Evolutionary conservation across 1,140 invertebrate genomes (phyloP).

Genomic region (Rhynchophorus ferrugineus): DNA sequence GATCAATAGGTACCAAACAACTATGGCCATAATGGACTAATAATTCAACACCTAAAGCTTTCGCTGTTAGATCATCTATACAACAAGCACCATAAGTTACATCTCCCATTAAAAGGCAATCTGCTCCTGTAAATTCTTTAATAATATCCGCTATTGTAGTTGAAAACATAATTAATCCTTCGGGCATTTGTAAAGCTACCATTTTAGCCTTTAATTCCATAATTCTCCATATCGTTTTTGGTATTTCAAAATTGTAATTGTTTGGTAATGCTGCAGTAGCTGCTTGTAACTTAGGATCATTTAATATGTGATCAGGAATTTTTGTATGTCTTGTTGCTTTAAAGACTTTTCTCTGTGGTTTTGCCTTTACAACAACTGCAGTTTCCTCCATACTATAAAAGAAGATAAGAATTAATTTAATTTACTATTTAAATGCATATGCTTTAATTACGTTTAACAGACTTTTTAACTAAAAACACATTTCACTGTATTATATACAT

Average conservation of each 20-base stretch:
- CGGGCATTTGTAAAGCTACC: constrained; percentile 95
- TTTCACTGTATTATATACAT: background rate
- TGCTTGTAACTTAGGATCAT: constrained; percentile 67
- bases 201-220: constrained; percentile 69
- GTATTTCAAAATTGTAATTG: constrained; percentile 99
- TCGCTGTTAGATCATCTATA: constrained; percentile 95
- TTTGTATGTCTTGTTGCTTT: constrained; percentile 66
- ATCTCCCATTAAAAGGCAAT: constrained; percentile 97
- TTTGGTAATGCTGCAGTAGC: constrained; percentile 70
- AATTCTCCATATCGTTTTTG: constrained; percentile 97
- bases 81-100: constrained; percentile 97
- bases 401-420: background rate
- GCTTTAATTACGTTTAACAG: constrained; percentile 1
- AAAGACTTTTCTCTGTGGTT: constrained; percentile 67
- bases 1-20: constrained; percentile 92
- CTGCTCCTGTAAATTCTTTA: constrained; percentile 83
- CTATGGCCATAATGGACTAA: constrained; percentile 98
- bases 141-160: constrained; percentile 93
- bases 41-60: constrained; percentile 82
- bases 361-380: constrained; percentile 67
- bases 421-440: background rate
- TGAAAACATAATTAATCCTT: constrained; percentile 87
- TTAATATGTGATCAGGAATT: constrained; percentile 76
- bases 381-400: constrained; percentile 24
- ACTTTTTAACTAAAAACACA: background rate